A percentile compares a stretch with the other conserved stretches of the same genome.
Evolutionary conservation across 2,797 vertebrate species (phyloP).

Genomic region (Sebastes taczanowskii): DNA sequence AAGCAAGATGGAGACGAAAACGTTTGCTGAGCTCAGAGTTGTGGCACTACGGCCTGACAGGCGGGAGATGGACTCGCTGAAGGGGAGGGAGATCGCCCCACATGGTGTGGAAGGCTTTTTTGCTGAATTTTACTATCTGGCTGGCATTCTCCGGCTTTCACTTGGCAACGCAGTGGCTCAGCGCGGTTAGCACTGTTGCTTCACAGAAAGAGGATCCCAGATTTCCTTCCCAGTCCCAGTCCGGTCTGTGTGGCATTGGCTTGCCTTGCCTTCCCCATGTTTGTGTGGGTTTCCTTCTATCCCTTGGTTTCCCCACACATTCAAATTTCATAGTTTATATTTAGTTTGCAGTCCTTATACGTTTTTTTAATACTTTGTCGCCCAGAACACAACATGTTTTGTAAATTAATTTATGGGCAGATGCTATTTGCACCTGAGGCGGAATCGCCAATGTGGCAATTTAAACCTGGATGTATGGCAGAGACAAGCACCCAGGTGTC

Average conservation of each 20-base stretch:
- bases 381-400: not conserved
- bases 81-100: slow-evolving; percentile 33
- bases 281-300: not conserved
- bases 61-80: slow-evolving; percentile 47
- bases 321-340: not conserved
- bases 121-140: slow-evolving; percentile 40
- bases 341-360: not conserved
- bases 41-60: slow-evolving; percentile 50
- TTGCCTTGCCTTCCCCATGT: not conserved
- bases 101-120: slow-evolving; percentile 27
- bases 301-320: not conserved
- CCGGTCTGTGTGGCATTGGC: not conserved
- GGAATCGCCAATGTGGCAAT: too few relatives aligned
- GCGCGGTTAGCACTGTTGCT: slow-evolving; percentile 18
- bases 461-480: too few relatives aligned
- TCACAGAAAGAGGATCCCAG: slow-evolving; percentile 15
- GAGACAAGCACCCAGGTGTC: too few relatives aligned
- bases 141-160: slow-evolving; percentile 22
- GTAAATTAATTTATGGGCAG: not conserved
- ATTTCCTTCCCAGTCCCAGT: not conserved
- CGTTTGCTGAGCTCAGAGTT: slow-evolving; percentile 74
- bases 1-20: slow-evolving; percentile 69
- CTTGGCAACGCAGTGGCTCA: slow-evolving; percentile 16
- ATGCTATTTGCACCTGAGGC: too few relatives aligned
- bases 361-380: not conserved